A percentile compares a stretch with the other conserved stretches of the same genome.
Conservation (phyloP, 2,888 invertebrate species). For the Sthenelais limicola region DNA sequence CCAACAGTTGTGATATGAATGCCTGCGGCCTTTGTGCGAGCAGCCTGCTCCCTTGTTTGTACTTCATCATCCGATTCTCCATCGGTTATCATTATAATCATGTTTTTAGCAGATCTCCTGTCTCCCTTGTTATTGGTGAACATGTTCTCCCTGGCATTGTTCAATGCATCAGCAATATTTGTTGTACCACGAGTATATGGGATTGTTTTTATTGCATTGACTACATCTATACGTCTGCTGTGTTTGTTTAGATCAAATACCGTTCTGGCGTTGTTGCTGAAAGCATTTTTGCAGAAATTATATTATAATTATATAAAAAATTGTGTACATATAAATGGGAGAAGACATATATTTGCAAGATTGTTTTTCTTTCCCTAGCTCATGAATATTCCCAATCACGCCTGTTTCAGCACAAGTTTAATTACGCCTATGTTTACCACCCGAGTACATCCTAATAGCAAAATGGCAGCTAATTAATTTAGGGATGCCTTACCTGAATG, state of each 20-base stretch:
- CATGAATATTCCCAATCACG: too few relatives aligned
- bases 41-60: slow-evolving; percentile 31
- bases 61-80: slow-evolving; percentile 40
- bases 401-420: too few relatives aligned
- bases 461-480: too few relatives aligned
- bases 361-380: too few relatives aligned
- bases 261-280: slow-evolving; percentile 26
- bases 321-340: too few relatives aligned
- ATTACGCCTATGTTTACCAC: too few relatives aligned
- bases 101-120: slow-evolving; percentile 8
- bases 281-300: too few relatives aligned
- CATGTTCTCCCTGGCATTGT: slow-evolving; percentile 28
- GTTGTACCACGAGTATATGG: slow-evolving; percentile 42
- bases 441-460: too few relatives aligned
- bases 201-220: slow-evolving; percentile 16
- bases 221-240: slow-evolving; percentile 12
- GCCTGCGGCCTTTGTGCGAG: slow-evolving; percentile 26
- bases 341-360: too few relatives aligned
- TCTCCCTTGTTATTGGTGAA: slow-evolving; percentile 27
- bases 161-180: slow-evolving; percentile 43
- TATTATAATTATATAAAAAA: too few relatives aligned
- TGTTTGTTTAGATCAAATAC: slow-evolving; percentile 43
- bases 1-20: slow-evolving; percentile 44
- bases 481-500: slow-evolving; percentile 9
- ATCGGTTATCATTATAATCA: slow-evolving; percentile 43